Evolutionary conservation across 1,140 invertebrate species (phyloP), one percentile per base, ranked within the genome.

Genomic region (Panagrolaimus sp.): DNA sequence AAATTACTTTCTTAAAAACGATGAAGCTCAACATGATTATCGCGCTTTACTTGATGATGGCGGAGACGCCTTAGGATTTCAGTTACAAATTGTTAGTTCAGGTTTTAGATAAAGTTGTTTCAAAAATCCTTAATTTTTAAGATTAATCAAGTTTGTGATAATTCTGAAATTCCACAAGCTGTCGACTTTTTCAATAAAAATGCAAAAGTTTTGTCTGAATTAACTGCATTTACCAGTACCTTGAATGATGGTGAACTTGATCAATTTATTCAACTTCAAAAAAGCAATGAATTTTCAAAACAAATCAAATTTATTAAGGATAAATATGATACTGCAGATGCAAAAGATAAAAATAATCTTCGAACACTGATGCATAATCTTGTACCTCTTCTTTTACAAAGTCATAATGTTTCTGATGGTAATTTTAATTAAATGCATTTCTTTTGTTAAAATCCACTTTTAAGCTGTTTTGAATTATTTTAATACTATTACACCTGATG

Each of bases 401-500:
- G 17, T 21, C 14, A n/a, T 10, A 58, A 58, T 58, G 52, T 28
- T 28, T 58, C 52, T 28, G 17, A 58, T 58, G 32, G 32, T 38
- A n/a, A n/a, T 38, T 38, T 2, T 7, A 38, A 4, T 38, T 38
- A 38, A 38, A 38, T 4, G 7, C 2, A 38, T 38, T 38, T 4
- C 32, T 38, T n/a, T 4, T 38, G 32, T 38, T 4, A 38, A 38
- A 38, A n/a, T n/a, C n/a, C 32, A 38, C 7, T 38, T 38, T 38
- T 38, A 4, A 38, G 52, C 52, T 28, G 52, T 58, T 28, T 26
- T 28, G 17, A 58, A 58, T 58, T 58, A 58, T 58, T 58, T 58
- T n/a, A 58, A 58, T 21, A 26, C 52, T n/a, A 21, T 58, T 28
- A 58, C 52, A 14, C 52, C 52, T 26, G 52, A 58, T 58, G 52